phyloP scores from a whole-genome alignment of 2,888 invertebrate genomes.

The Zygogramma bicolorata region DNA sequence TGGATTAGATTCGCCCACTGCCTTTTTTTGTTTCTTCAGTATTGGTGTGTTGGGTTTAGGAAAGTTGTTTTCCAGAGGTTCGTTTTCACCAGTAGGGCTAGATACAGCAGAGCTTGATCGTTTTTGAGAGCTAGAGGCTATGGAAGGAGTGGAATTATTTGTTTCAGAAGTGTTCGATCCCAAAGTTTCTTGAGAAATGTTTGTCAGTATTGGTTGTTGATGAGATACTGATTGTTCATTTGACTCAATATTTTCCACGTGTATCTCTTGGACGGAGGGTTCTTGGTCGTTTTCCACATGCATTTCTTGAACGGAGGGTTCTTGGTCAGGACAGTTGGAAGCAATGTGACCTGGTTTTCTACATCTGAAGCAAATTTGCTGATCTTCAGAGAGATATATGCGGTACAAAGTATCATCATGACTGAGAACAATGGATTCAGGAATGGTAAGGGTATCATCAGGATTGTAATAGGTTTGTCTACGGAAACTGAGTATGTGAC shows the following conservation, averaged over 20 bases:
- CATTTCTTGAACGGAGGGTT: background rate
- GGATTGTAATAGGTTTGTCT: conserved; percentile 43
- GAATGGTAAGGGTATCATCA: conserved; percentile 13
- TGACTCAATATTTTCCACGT: background rate
- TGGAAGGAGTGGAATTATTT: background rate
- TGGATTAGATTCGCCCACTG: background rate
- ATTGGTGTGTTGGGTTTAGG: background rate
- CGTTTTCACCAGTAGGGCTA: background rate
- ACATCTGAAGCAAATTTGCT: conserved; percentile 42
- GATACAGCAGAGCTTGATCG: background rate
- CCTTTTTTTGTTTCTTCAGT: conserved; percentile 1
- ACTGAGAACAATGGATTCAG: conserved; percentile 31
- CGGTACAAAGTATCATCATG: conserved; percentile 38
- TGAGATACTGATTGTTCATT: conserved; percentile 17
- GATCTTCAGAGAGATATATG: conserved; percentile 40
- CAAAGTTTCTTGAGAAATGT: background rate
- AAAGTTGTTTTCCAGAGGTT: background rate
- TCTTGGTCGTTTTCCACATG: background rate
- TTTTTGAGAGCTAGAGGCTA: conserved; percentile 3
- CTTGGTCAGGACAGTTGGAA: conserved; percentile 30
- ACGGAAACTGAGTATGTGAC: conserved; percentile 49
- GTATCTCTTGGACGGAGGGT: background rate
- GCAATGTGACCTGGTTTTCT: conserved; percentile 45
- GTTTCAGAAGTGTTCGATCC: background rate
- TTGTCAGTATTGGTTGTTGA: background rate